Evolutionary conservation across 2,113 vertebrate species (phyloP).

Genomic region (Oryzias melastigma): DNA sequence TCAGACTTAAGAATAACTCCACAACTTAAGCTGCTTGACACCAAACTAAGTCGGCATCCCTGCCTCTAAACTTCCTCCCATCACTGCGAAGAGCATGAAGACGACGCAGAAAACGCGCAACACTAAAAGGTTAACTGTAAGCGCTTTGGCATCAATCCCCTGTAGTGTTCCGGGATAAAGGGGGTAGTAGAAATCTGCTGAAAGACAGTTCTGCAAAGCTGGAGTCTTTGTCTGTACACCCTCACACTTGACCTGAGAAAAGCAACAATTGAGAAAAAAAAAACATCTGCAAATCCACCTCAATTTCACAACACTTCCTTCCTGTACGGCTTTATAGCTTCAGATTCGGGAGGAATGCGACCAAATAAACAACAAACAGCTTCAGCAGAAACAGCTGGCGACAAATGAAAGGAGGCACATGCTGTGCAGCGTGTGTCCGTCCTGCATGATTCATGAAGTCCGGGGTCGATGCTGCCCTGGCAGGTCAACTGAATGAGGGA

Average conservation of each 20-base stretch:
- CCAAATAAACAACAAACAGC: conserved; percentile 9
- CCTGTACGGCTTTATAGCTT: too few species aligned
- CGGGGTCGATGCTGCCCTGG: conserved; percentile 53
- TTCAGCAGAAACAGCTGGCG: conserved; percentile 23
- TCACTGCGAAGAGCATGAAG: conserved; percentile 37
- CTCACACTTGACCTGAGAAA: too few species aligned
- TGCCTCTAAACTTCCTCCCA: neutral
- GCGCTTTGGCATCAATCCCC: conserved; percentile 53
- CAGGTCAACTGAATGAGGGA: conserved; percentile 61
- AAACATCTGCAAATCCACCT: neutral
- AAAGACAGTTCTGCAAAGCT: conserved; percentile 34
- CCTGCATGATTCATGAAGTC: conserved; percentile 68
- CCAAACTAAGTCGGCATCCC: neutral
- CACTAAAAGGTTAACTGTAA: conserved; percentile 33
- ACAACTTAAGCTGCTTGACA: conserved; percentile 16
- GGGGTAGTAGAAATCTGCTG: conserved; percentile 17
- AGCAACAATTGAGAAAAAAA: too few species aligned
- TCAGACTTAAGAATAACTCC: neutral
- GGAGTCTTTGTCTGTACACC: conserved; percentile 5
- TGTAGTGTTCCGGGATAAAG: conserved; percentile 21
- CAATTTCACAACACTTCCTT: neutral
- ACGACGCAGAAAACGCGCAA: conserved; percentile 42
- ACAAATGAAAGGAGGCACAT: conserved; percentile 14
- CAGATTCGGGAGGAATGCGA: neutral
- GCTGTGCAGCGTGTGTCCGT: conserved; percentile 20